Base-by-base conservation (phyloP, 2,888 invertebrate genomes). In the Pantelozetes paolii region DNA sequence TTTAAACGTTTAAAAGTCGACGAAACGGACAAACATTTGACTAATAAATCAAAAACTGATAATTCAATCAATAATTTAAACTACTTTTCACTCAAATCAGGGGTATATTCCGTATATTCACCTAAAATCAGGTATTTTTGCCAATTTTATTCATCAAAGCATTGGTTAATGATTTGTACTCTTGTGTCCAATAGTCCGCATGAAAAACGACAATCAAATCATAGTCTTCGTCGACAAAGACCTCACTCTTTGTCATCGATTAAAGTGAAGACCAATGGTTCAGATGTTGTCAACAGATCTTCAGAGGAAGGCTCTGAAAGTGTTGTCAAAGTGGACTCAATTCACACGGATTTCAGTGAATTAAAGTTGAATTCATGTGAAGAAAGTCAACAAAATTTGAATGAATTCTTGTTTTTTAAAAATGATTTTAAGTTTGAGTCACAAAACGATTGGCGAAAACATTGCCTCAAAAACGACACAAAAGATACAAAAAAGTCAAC, bases 81-180 rank as follows among this genome's bases (percentile, higher is more conserved):
- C n/a, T 54, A 54, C 23, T 54, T 54, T 20, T 23, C 54, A 54
- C 54, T 18, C 23, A 54, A 54, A 54, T 8, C 23, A 23, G 23
- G 23, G n/a, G n/a, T n/a, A n/a, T n/a, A n/a, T n/a, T n/a, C n/a
- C 13, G 3, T 23, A 23, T 54, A 54, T 54, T 54, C 54, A 23
- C 54, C 54, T 11, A 54, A 54, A 54, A 20, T 54, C 54, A 54
- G 54, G 54, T 54, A 54, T 20, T 54, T 20, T 54, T n/a, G n/a
- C n/a, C n/a, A n/a, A n/a, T n/a, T n/a, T n/a, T n/a, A n/a, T 9
- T 54, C 23, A 54, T 20, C 2, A 23, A 54, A 54, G 2, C 11
- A 54, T 23, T 8, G 54, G 3, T 23, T 2, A 8, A 54, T 11
- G 8, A 2, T 8, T 54, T 20, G 2, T 54, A 54, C 8, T 2